Evolutionary conservation across 2,797 vertebrate genomes (phyloP).

Genomic region (Kryptopterus vitreolus): DNA sequence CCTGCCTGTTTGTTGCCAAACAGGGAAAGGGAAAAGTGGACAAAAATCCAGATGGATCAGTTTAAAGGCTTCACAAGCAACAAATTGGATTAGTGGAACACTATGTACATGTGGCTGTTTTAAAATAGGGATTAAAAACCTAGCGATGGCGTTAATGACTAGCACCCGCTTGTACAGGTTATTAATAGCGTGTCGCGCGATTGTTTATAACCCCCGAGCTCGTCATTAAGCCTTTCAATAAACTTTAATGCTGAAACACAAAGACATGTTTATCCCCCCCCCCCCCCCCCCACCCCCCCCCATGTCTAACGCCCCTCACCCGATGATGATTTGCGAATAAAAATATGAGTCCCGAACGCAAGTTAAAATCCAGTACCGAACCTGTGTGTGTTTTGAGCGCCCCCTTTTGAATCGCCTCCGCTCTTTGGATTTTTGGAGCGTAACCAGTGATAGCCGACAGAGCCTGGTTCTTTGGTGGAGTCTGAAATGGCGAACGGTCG

Average conservation of each 20-base stretch:
- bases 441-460: too few species aligned
- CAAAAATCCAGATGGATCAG: constrained; percentile 38
- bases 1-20: constrained; percentile 36
- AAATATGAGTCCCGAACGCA: not conserved
- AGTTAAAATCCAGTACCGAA: too few species aligned
- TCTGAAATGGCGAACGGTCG: too few species aligned
- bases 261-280: not conserved
- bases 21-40: constrained; percentile 37
- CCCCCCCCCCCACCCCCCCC: too few species aligned
- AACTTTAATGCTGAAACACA: not conserved
- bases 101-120: constrained; percentile 20
- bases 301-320: too few species aligned
- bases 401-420: too few species aligned
- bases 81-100: constrained; percentile 33
- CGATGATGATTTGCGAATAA: not conserved
- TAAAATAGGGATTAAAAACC: constrained; percentile 29
- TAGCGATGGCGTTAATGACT: constrained; percentile 23
- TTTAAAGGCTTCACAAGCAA: constrained; percentile 42
- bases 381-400: too few species aligned
- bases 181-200: not conserved
- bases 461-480: too few species aligned
- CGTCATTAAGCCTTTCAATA: not conserved
- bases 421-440: too few species aligned
- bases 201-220: constrained; percentile 10
- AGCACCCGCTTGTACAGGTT: not conserved